Evolutionary conservation across 2,888 invertebrate species (phyloP), one percentile per base, ranked within the genome.

Genomic region (Entomobrya multifasciata): DNA sequence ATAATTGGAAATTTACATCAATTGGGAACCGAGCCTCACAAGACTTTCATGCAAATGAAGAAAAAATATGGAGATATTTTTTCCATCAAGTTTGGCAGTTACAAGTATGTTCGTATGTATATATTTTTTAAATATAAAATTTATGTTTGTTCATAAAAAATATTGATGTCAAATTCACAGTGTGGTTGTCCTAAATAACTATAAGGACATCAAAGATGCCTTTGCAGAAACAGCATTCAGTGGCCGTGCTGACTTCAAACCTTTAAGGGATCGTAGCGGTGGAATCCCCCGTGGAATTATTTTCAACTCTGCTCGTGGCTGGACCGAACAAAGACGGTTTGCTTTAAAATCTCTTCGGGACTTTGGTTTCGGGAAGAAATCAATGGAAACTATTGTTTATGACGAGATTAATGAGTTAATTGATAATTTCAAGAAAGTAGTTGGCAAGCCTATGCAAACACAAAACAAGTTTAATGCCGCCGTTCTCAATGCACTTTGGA

Each of bases 401-500:
- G 84, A 84, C 15, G 84, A 84, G 15, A 84, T 84, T 27, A 62
- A 25, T 17, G 87, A 88, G 41, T 55, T 89, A 4, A 86, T 88
- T 36, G 89, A 89, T 1, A 83, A 44, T 11, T 85, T 88, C 22
- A 74, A 82, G 52, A 88, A 89, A 52, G n/a, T 15, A 1, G 78
- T 81, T 15, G 88, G 88, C 11, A 80, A 84, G 17, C 88, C 88
- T 11, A 72, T 88, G 36, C 44, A 79, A 65, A 87, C 82, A 0
- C 80, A 84, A 67, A 87, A 84, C 41, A 87, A 80, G 78, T 89
- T 89, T 67, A 89, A 86, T 62, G 87, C 88, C 1, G 87, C 89
- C 1, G 89, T 89, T 13, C 74, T 89, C 11, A 89, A 89, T 44
- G 89, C 87, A 11, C 41, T 89, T n/a, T 89, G 89, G 89, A 62